A percentile compares a stretch with the other conserved stretches of the same genome.
Evolutionary conservation across 2,888 invertebrate species (phyloP).

Genomic region (Bruchidius siliquastri): DNA sequence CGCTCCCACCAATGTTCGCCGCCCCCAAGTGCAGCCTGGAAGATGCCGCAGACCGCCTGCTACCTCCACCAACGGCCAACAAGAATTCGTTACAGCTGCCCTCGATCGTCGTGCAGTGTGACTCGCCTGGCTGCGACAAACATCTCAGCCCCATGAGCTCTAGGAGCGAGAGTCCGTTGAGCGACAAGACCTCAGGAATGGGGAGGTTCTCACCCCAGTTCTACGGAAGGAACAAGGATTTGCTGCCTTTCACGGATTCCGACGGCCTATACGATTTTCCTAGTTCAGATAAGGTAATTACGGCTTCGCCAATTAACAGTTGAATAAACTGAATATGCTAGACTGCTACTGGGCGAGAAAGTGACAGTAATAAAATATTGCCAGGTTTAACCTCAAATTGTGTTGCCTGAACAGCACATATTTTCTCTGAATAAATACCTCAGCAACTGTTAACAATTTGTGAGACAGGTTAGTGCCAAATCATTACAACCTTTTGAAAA

Average conservation of each 20-base stretch:
- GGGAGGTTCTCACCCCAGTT: slow-evolving; percentile 68
- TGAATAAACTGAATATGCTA: too few species aligned
- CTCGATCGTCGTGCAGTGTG: slow-evolving; percentile 56
- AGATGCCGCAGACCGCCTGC: slow-evolving; percentile 48
- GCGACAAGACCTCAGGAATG: slow-evolving; percentile 62
- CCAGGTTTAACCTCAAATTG: too few species aligned
- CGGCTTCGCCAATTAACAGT: too few species aligned
- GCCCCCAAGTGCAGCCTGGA: slow-evolving; percentile 55
- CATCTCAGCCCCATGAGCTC: slow-evolving; percentile 69
- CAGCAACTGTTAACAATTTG: too few species aligned
- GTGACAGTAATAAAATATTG: too few species aligned
- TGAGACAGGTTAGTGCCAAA: too few species aligned
- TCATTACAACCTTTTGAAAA: too few species aligned
- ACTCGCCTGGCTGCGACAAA: slow-evolving; percentile 38
- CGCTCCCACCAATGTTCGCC: slow-evolving; percentile 40
- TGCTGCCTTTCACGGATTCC: slow-evolving; percentile 70
- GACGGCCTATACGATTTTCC: slow-evolving; percentile 77
- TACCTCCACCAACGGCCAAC: slow-evolving; percentile 27
- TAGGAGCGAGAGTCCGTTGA: slow-evolving; percentile 72
- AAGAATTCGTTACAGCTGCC: slow-evolving; percentile 56
- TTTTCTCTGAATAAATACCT: too few species aligned
- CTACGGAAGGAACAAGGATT: slow-evolving; percentile 60
- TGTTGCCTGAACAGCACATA: too few species aligned
- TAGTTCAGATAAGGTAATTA: slow-evolving; percentile 64
- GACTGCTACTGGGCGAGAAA: too few species aligned